Base-by-base conservation (phyloP, 1,140 invertebrate species). In the Cephus cinctus region DNA sequence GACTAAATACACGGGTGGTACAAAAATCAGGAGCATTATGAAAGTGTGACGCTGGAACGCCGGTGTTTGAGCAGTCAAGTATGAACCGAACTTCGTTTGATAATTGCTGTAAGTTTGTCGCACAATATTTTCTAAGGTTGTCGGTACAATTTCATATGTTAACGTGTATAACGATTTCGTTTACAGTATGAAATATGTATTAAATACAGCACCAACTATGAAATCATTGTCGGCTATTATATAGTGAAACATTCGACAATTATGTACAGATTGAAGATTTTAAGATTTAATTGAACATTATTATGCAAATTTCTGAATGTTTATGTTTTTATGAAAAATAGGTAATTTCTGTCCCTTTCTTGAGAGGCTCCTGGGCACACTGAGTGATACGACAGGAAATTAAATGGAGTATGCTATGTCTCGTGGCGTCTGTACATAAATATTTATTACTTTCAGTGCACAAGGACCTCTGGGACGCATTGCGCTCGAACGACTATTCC, bases 1-100 rank as follows among this genome's bases (percentile, higher is more conserved):
- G 40, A 45, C 16, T 15, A 35, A 55, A 48, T 23, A 41, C 18
- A 31, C 32, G 25, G 30, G 18, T 43, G 25, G 43, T 19, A 44
- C 32, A 22, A 23, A 50, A 23, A 25, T 40, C 12, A n/a, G n/a
- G n/a, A n/a, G n/a, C n/a, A n/a, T n/a, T n/a, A n/a, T n/a, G n/a
- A n/a, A n/a, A n/a, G n/a, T n/a, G n/a, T n/a, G n/a, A n/a, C n/a
- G n/a, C n/a, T n/a, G n/a, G n/a, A n/a, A n/a, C n/a, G n/a, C n/a
- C n/a, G n/a, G n/a, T n/a, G n/a, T n/a, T n/a, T n/a, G n/a, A n/a
- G n/a, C n/a, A n/a, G n/a, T n/a, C n/a, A n/a, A n/a, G n/a, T n/a
- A n/a, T n/a, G n/a, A n/a, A n/a, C n/a, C n/a, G n/a, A n/a, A n/a
- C n/a, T n/a, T n/a, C n/a, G n/a, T n/a, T n/a, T n/a, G n/a, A n/a